Evolutionary conservation across 2,113 vertebrate genomes (phyloP), one percentile per base, ranked within the genome.

Genomic region (Barnardius zonarius): DNA sequence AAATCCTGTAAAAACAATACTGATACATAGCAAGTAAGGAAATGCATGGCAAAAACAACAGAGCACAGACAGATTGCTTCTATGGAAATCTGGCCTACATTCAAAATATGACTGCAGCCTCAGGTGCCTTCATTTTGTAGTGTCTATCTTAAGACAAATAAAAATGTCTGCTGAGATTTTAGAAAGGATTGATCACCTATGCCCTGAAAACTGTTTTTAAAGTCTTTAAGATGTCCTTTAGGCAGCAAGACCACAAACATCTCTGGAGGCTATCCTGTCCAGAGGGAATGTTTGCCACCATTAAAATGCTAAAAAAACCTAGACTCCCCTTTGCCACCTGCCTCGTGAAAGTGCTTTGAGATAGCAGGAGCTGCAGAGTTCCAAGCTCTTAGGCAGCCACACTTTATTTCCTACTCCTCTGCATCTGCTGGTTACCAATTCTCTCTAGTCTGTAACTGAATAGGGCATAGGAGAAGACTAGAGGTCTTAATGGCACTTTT

Each of bases 401-500:
- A 19, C 22, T 31, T 72, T 64, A 27, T 66, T 88, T 83, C 22
- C 33, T 54, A 9, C 4, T 31, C 3, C 27, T 55, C 43, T 79
- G 9, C 30, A 72, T 39, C 17, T 51, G 14, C 12, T 43, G 6
- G 5, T 25, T 78, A 31, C 9, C 20, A 52, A 9, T 2, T 72
- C 15, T 23, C 15, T 5, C 27, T 59, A 61, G 17, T 30, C 51
- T 75, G 24, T 84, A 78, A 66, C 7, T 57, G 12, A 9, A 59
- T n/a, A 49, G 18, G 46, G 12, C 3, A 20, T 16, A 39, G 6
- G 13, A 66, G 41, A 62, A 74, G 23, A 44, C 23, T 59, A n/a
- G 48, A 85, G 27, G 7, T 72, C 27, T 55, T 85, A 35, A 7
- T 0, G 0, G 3, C 12, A 37, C 6, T 46, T 35, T 70, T 85